A percentile compares a stretch with the other conserved stretches of the same genome.
Evolutionary conservation across 2,888 invertebrate genomes (phyloP).

Genomic region (Galerucella calmariensis): DNA sequence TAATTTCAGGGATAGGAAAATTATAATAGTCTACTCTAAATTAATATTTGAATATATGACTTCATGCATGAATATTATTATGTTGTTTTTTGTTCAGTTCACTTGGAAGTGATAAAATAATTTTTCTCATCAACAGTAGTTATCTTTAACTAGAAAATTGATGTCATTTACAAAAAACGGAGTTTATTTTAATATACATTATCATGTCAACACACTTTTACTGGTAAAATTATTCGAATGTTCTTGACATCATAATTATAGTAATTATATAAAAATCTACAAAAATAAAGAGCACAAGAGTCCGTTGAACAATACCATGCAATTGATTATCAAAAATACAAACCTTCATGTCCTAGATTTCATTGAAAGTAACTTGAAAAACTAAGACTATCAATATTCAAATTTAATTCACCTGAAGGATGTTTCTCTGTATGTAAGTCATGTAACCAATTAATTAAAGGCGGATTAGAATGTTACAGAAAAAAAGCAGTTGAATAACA

Average conservation of each 20-base stretch:
- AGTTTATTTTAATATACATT: not conserved
- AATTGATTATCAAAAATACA: constrained; percentile 6
- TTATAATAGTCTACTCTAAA: no score
- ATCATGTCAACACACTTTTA: not conserved
- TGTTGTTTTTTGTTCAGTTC: no score
- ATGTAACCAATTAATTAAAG: constrained; percentile 12
- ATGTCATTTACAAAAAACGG: not conserved
- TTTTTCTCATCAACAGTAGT: not conserved
- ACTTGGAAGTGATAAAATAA: not conserved
- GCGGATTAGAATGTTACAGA: constrained; percentile 9
- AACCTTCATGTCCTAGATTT: constrained; percentile 17
- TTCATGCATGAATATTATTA: no score
- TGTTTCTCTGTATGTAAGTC: constrained; percentile 6
- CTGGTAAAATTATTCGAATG: not conserved
- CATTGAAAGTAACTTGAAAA: constrained; percentile 7
- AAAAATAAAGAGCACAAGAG: constrained; percentile 5
- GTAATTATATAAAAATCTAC: not conserved
- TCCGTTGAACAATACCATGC: not conserved
- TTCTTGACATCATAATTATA: constrained; percentile 14
- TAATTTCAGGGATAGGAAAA: no score
- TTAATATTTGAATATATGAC: no score
- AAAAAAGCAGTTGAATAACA: not conserved
- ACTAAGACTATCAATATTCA: constrained; percentile 5
- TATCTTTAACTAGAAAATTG: not conserved
- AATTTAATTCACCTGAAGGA: constrained; percentile 15